A percentile compares a stretch with the other conserved stretches of the same genome.
Evolutionary conservation across 2,888 invertebrate species (phyloP).

Genomic region (Incurvaria masculella): DNA sequence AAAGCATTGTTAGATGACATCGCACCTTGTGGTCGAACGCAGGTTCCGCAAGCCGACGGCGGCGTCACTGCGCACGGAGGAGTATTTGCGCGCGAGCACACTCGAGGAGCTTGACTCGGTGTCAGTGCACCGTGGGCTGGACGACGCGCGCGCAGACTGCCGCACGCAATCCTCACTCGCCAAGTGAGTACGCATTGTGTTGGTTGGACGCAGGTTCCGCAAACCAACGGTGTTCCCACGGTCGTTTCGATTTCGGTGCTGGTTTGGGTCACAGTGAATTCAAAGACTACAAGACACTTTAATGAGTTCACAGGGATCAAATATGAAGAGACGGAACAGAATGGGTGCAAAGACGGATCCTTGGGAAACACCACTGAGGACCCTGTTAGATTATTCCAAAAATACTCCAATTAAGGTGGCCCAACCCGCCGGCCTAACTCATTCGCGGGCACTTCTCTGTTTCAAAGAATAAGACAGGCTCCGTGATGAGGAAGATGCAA

Average conservation of each 20-base stretch:
- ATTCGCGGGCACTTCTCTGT: too few species aligned
- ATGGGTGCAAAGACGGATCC: background rate
- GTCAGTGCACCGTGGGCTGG: conserved; percentile 78
- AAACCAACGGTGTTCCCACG: conserved; percentile 10
- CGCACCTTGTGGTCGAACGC: too few species aligned
- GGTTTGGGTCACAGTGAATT: conserved; percentile 29
- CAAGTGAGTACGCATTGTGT: conserved; percentile 27
- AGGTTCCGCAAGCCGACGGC: conserved; percentile 77
- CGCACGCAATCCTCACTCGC: conserved; percentile 32
- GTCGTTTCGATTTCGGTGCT: conserved; percentile 17
- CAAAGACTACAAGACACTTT: conserved; percentile 34
- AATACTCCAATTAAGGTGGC: too few species aligned
- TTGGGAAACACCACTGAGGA: conserved; percentile 1
- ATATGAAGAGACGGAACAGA: background rate
- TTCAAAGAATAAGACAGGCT: too few species aligned
- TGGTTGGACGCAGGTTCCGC: conserved; percentile 10
- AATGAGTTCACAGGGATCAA: conserved; percentile 29
- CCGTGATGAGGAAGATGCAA: too few species aligned
- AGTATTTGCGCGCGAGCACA: conserved; percentile 63
- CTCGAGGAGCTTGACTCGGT: conserved; percentile 63
- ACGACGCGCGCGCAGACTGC: conserved; percentile 49
- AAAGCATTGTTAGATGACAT: too few species aligned
- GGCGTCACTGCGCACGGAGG: conserved; percentile 67
- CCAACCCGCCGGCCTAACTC: too few species aligned
- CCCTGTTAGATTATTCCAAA: too few species aligned